Base-by-base conservation (phyloP, 2,797 vertebrate species). In the Melanotaenia parkinsoni region DNA sequence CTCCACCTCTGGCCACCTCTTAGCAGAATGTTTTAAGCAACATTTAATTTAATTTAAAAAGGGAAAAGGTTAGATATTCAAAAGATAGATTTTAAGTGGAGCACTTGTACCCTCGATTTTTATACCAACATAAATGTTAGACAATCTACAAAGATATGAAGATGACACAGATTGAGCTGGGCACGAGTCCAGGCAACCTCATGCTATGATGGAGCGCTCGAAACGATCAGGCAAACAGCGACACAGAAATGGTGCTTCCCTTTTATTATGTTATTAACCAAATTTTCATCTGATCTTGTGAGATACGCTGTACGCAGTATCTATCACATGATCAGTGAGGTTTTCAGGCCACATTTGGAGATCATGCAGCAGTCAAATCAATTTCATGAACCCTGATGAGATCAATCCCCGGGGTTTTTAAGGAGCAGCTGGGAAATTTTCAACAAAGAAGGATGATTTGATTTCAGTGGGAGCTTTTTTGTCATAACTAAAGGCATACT, bases 151-250 rank as follows among this genome's bases (percentile, higher is more conserved):
- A 60, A 59, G 75, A 71, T 47, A 88, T 86, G 87, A 67, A 82
- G 70, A 90, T 90, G 87, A 86, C 35, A 82, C 77, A 84, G 71
- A 86, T 78, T 45, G 76, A 86, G 82, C 72, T 70, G 67, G 79
- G 75, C 85, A 86, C 83, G 77, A 77, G 75, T 84, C 75, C 82
- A 86, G 76, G 70, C 83, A 76, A 83, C 77, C 74, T 72, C 89
- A 90, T 95, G 91, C 82, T 85, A 89, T 91, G 90, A 94, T 92
- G 93, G 82, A 91, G 90, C 94, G 92, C 93, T 94, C 86, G 77
- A 84, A 75, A 91, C 86, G 89, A 89, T 89, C 84, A 85, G 82
- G 83, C 80, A 85, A 88, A 82, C 45, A 87, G 81, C 74, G 81
- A 92, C 91, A 93, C 89, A 91, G 90, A 92, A 91, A 93, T 91